These are phyloP conservation scores for Oenanthe melanoleuca DNA, from an alignment of 2,113 vertebrate species.

Conservation along the genomic window DNA sequence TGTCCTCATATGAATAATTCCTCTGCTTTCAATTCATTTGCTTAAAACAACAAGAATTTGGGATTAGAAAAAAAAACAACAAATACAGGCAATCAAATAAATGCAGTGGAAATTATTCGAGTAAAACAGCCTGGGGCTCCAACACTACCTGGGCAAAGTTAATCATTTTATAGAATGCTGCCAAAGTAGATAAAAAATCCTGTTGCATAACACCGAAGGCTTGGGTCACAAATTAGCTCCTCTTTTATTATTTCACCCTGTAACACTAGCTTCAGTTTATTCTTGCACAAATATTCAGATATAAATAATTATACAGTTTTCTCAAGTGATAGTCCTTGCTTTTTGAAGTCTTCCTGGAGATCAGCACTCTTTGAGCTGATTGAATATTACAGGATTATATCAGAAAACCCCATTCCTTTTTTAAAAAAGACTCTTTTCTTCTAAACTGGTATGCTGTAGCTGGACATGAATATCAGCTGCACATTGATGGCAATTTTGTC, in stretches of 20 bases:
- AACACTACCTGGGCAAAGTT: not conserved
- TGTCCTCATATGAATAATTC: not conserved
- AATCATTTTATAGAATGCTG: not conserved
- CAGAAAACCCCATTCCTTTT: not conserved
- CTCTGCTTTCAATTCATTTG: constrained; percentile 1
- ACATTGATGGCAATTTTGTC: not conserved
- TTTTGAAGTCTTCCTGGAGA: not conserved
- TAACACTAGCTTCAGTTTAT: not conserved
- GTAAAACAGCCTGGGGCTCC: not conserved
- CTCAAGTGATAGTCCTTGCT: not conserved
- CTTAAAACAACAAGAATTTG: constrained; percentile 35
- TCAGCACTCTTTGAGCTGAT: not conserved
- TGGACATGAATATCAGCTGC: not conserved
- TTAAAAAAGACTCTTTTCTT: not conserved
- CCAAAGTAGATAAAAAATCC: not conserved
- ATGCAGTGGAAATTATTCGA: not conserved
- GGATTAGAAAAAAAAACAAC: not conserved
- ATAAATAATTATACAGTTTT: not conserved
- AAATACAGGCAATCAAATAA: constrained; percentile 16
- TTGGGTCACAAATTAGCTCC: not conserved
- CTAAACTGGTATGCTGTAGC: not conserved
- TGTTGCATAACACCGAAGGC: not conserved
- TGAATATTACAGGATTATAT: not conserved
- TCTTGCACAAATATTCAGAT: not conserved
- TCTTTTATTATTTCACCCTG: not conserved